Base-by-base conservation (phyloP, 2,888 invertebrate genomes). In the Temnothorax ravouxi region DNA sequence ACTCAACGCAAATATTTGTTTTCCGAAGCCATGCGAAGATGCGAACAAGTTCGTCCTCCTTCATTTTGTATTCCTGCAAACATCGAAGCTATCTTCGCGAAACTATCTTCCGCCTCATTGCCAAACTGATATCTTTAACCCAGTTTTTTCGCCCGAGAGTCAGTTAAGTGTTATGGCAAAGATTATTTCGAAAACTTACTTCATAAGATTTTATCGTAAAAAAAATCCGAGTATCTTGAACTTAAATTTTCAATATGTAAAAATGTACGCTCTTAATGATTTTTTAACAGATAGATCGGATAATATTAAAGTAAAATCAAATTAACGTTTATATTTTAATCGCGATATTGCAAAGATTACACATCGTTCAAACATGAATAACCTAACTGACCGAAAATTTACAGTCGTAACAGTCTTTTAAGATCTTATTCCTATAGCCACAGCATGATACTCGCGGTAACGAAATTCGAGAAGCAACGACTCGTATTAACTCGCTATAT, bases 401-500 rank as follows among this genome's bases (percentile, higher is more conserved):
- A 25, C 38, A 52, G 18, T 52, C 15, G 13, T 34, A 11, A 38
- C 50, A 59, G 1, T 15, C 59, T 62, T 64, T 83, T 34, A 29
- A 77, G n/a, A 54, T 29, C 3, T 72, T 71, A 52, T 52, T 34
- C 15, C 52, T 47, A 34, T 47, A 34, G 72, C 66, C 61, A 67
- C 81, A 61, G 69, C 52, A 67, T 66, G 83, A 86, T 87, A 75
- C 84, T 72, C 74, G 61, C 71, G 82, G 80, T 91, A 91, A 92
- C 87, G 88, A 88, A 86, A 92, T 91, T 91, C 90, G 87, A 88
- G 86, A 87, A 87, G 87, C 88, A 89, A 75, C 85, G 84, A 88
- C 82, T 88, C 87, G 86, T 80, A 89, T 92, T 91, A 91, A 93
- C 91, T 91, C 86, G 88, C 91, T 93, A n/a, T n/a, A n/a, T n/a